Evolutionary conservation across 2,113 vertebrate species (phyloP), one percentile per base, ranked within the genome.

Genomic region (Lamprologus lemairii): DNA sequence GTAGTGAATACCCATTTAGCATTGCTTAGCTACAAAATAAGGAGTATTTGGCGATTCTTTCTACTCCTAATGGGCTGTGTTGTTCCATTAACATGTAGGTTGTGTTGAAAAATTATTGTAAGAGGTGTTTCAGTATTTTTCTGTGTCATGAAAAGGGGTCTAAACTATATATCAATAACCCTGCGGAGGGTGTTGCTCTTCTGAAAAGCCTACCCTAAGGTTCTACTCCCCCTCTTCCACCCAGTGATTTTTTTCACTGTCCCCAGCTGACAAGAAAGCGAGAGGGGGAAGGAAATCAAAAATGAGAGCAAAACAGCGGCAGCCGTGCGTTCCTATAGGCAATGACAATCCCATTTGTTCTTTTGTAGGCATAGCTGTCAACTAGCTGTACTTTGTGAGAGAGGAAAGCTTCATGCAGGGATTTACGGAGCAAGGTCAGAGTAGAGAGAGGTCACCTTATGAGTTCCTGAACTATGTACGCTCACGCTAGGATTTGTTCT

Each of bases 271-370:
- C 80, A 55, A 28, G 35, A 16, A 68, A 35, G 45, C 0, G 49
- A 31, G n/a, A 28, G 26, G 8, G 21, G 31, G 9, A 35, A 26
- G 8, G 31, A 33, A 68, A 84, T 51, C n/a, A 87, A 86, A 87
- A 89, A 88, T 19, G 58, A 81, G 57, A 80, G 54, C 71, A 83
- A 65, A 65, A 83, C 80, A 73, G 55, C 31, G 8, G 63, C 42
- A 83, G 53, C 68, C 23, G 12, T 37, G 71, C 23, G 1, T 82
- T 85, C 33, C 84, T 73, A 10, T 3, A 80, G 88, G 51, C 87
- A 91, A 65, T 68, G 81, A 89, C 84, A 85, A 85, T 87, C 83
- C 53, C 81, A 80, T 92, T 92, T 91, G 87, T 91, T 83, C 68
- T 84, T 35, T 23, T 8, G 86, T 21, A 33, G 68, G 85, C 26